Evolutionary conservation across 2,113 vertebrate species (phyloP), one percentile per base, ranked within the genome.

Genomic region (Passer domesticus): DNA sequence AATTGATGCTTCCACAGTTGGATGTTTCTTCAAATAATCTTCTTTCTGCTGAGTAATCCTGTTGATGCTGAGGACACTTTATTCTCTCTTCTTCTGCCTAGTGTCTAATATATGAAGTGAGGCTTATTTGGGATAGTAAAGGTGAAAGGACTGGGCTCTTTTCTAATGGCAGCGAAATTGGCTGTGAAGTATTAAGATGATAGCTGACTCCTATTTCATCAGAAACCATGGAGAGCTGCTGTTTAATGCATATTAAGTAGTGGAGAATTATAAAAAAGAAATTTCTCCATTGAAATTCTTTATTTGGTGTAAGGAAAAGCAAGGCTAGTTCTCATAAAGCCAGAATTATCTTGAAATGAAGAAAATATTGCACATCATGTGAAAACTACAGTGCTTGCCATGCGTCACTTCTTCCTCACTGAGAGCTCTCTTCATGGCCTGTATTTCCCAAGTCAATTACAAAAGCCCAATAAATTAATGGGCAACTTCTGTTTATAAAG

Each of bases 241-340:
- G 31, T 95, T 92, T 88, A 85, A 46, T 66, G 37, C 64, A 64
- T 58, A 67, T 86, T 94, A 95, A 95, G 18, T 80, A 92, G 72
- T 4, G 5, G 46, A 76, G 74, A 75, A 87, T 46, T 52, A 70
- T 90, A 92, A 92, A 92, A 50, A 67, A 92, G 35, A 74, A 30
- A 22, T 92, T 94, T 81, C 19, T 21, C 41, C n/a, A 10, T 35
- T 47, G 52, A 90, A 91, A 83, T 76, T 7, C 59, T 95, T 95
- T 67, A 52, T 31, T 53, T 7, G 47, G 20, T 49, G 16, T 81
- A 23, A 80, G 56, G 58, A 78, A 96, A 96, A 94, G 39, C 30
- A 92, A 86, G 66, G 6, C 44, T 83, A 59, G 22, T 31, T 23
- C n/a, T 86, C 83, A 37, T 60, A 82, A 63, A 96, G 39, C 60